Conservation (phyloP, 2,113 vertebrate species). For the Hippocampus comes region DNA sequence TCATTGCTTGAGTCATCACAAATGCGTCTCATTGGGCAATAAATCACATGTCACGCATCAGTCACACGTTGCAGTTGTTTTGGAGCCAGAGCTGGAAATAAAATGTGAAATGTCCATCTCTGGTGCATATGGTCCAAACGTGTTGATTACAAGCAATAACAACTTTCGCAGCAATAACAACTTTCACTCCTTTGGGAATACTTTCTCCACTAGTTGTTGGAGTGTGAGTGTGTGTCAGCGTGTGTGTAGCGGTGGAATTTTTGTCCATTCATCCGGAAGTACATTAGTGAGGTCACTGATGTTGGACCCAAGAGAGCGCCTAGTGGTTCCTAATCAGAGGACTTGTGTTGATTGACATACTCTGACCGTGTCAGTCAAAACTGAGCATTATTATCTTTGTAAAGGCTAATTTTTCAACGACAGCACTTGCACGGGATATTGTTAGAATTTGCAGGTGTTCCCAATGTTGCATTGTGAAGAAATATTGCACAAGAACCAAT, state of each 20-base stretch:
- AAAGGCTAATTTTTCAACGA: background rate
- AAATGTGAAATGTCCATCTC: background rate
- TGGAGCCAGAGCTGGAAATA: background rate
- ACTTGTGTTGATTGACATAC: background rate
- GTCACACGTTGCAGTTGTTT: background rate
- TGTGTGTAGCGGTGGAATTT: background rate
- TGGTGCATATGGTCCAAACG: background rate
- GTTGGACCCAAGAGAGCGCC: background rate
- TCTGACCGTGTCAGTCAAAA: background rate
- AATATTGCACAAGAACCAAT: slow-evolving; percentile 31
- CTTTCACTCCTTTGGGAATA: background rate
- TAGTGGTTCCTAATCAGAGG: background rate
- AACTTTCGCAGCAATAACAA: background rate
- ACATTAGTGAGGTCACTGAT: slow-evolving; percentile 3
- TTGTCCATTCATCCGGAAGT: slow-evolving; percentile 1
- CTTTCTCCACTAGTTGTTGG: background rate
- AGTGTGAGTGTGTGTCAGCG: background rate
- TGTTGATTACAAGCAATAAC: background rate
- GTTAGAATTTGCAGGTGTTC: background rate
- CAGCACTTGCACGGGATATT: background rate
- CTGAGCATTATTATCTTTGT: background rate
- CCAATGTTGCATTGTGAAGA: slow-evolving; percentile 25
- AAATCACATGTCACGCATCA: background rate
- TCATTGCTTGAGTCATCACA: no score
- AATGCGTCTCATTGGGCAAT: no score